phyloP scores from a whole-genome alignment of 2,113 vertebrate genomes.

The Oxyruncus cristatus region DNA sequence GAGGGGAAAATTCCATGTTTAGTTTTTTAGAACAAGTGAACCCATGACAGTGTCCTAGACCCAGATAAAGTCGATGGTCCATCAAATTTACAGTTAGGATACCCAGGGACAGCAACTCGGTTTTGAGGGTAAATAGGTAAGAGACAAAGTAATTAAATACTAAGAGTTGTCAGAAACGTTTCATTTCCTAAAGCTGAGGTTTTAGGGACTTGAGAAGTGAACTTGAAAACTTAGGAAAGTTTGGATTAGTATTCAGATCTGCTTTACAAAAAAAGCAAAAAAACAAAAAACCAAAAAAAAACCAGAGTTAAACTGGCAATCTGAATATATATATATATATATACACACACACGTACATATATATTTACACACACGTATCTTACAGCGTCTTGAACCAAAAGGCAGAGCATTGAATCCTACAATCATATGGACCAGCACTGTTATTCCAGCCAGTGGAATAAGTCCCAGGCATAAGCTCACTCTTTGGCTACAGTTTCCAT shows the following conservation, averaged over 20 bases:
- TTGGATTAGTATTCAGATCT: background rate
- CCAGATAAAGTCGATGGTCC: background rate
- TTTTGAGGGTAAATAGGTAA: background rate
- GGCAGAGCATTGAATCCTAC: background rate
- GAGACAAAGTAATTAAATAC: background rate
- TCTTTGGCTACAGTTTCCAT: background rate
- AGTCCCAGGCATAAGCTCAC: background rate
- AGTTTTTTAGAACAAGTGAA: too few species aligned
- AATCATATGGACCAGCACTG: background rate
- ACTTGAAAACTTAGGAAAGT: background rate
- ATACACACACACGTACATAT: too few species aligned
- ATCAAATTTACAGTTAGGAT: background rate
- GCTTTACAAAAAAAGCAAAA: background rate
- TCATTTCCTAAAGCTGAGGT: background rate
- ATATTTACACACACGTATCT: rapidly evolving
- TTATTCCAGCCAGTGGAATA: background rate
- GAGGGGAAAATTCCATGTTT: too few species aligned
- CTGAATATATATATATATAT: background rate
- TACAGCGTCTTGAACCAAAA: background rate
- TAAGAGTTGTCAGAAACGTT: background rate
- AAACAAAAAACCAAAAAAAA: too few species aligned
- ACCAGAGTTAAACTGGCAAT: background rate
- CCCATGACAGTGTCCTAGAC: too few species aligned
- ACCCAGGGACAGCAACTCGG: background rate
- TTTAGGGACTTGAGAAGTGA: background rate